Evolutionary conservation across 2,888 invertebrate species (phyloP), one percentile per base, ranked within the genome.

Genomic region (Physocephala rufipes): DNA sequence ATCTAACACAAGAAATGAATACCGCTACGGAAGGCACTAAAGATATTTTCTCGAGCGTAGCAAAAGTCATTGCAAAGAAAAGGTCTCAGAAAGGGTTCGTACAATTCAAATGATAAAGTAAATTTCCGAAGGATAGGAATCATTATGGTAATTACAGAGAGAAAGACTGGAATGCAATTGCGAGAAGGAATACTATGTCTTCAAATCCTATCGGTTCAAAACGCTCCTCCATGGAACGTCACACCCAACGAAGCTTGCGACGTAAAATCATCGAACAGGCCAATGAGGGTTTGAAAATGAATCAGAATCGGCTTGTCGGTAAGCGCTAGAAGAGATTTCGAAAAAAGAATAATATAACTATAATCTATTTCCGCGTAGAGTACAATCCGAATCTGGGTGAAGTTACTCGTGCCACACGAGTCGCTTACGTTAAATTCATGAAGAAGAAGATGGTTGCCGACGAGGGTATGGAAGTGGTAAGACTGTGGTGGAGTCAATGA

Each of bases 401-500:
- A 0, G 91, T 94, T 1, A 91, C 94, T 1, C 92, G 93, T 0
- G 91, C 91, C 1, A 93, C 95, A 0, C 88, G 95, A 78, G 90
- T 95, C 19, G 95, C 95, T 0, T 95, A 95, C 79, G 94, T 94
- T 67, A 95, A 95, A 85, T 95, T 95, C 83, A 95, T 95, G 91
- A 90, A 91, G 74, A 90, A 89, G 81, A 91, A 92, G 85, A 88
- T 92, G 75, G 89, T 89, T 67, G 82, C 82, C 9, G 83, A 83
- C 5, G 84, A 84, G 53, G 87, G 89, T 16, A 76, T 73, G 51
- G 87, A 89, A n/a, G 76, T 71, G 12, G 78, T 80, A 77, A 70
- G 74, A 15, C 43, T 1, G 19, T 36, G 9, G 36, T 36, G 9
- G 5, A 36, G 36, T 9, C 36, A 9, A 4, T 36, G 36, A 4